Percentiles rank a stretch among this genome's conserved stretches.
phyloP scores from a whole-genome alignment of 2,113 vertebrate genomes.

The Cisticola juncidis region DNA sequence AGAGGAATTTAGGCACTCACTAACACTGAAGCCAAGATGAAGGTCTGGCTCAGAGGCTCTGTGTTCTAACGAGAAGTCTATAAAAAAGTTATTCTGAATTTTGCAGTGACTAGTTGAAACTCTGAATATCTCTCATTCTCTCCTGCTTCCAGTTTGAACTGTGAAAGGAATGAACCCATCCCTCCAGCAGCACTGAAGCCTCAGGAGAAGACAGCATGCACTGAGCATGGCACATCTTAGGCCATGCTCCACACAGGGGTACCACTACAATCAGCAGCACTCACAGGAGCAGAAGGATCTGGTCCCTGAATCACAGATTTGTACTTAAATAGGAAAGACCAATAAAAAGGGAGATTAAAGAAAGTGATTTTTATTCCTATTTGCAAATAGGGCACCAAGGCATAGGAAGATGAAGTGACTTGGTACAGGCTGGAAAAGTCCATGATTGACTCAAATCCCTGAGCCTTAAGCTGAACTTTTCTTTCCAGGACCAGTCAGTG shows the following conservation, averaged over 20 bases:
- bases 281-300: neutral
- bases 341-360: neutral
- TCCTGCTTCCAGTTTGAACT: neutral
- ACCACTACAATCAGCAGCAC: neutral
- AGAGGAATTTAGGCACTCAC: neutral
- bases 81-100: neutral
- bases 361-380: neutral
- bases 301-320: neutral
- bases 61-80: neutral
- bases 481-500: neutral
- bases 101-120: neutral
- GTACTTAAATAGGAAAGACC: neutral
- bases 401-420: neutral
- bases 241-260: no score
- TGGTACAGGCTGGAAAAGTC: neutral
- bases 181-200: neutral
- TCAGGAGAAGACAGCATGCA: neutral
- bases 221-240: fast-evolving
- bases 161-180: neutral
- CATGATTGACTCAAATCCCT: neutral
- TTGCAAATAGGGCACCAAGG: neutral
- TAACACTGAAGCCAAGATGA: neutral
- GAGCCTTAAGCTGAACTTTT: neutral
- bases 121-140: neutral
- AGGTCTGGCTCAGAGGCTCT: neutral